Base-by-base conservation (phyloP, 2,113 vertebrate species). In the Lampris megalopsis region DNA sequence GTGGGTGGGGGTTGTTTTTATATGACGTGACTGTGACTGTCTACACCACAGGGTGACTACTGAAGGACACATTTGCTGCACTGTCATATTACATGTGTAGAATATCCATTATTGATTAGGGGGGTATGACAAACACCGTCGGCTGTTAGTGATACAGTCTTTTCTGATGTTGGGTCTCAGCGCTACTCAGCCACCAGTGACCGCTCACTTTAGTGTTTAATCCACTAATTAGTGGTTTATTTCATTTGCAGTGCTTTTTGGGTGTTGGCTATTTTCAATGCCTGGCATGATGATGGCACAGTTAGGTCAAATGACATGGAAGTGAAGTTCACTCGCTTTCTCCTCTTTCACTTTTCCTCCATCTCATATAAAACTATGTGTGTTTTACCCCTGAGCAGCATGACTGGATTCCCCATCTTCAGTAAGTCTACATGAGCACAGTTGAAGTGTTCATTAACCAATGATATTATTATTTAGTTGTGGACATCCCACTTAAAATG, bases 271-370 rank as follows among this genome's bases (percentile, higher is more conserved):
- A 48, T 88, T 81, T 73, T 52, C n/a, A 63, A 63, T 38, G 36
- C 67, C n/a, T 43, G 40, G 13, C 13, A 48, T 64, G 68, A 35
- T 24, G 49, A 63, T 79, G 87, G 89, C 85, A 88, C 81, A 85
- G 86, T 89, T 42, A 66, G 84, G 82, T 80, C 74, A 75, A 49
- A 69, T 2, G 0, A 65, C 40, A 63, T 38, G 41, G 35, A 24
- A 63, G 61, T 59, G 62, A 57, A 45, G 36, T 5, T 24, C 24
- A 24, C 24, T 24, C 24, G 24, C 24, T 24, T 10, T 70, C 4
- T 77, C 37, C n/a, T 24, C 42, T 72, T 63, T 77, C 35, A 48
- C 53, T 38, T 76, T 69, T 13, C 43, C 24, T 24, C 43, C 43
- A 45, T 9, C 24, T 64, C 59, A 40, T 59, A 38, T 56, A 4